phyloP scores from a whole-genome alignment of 2,888 invertebrate genomes.

The Dastarcus helophoroides region DNA sequence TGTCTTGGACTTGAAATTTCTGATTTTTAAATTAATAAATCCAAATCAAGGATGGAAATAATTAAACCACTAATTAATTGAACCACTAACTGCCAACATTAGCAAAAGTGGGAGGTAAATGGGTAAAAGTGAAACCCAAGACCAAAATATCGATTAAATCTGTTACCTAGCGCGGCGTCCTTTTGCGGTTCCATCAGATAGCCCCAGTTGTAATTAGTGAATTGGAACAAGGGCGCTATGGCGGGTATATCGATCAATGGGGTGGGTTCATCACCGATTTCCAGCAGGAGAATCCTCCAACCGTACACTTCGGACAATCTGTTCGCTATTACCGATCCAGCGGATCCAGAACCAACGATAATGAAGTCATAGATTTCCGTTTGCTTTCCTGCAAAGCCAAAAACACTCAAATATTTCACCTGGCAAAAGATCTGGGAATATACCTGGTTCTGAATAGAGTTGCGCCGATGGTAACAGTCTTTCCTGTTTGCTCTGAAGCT shows the following conservation, averaged over 20 bases:
- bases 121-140: conserved; percentile 5
- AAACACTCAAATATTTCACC: too few relatives aligned
- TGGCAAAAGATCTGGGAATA: too few relatives aligned
- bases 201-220: conserved; percentile 49
- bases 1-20: too few relatives aligned
- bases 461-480: too few relatives aligned
- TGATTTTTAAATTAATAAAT: too few relatives aligned
- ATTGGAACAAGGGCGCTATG: conserved; percentile 42
- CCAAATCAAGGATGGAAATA: too few relatives aligned
- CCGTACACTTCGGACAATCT: conserved; percentile 51
- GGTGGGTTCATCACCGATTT: conserved; percentile 48
- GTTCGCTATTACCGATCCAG: conserved; percentile 59
- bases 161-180: conserved; percentile 39
- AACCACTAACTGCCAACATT: not conserved
- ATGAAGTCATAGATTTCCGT: conserved; percentile 64
- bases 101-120: conserved; percentile 13
- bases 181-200: conserved; percentile 47
- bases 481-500: too few relatives aligned
- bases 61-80: conserved; percentile 4
- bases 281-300: conserved; percentile 52
- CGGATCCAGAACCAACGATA: conserved; percentile 57
- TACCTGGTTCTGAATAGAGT: too few relatives aligned
- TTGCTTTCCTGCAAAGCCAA: too few relatives aligned
- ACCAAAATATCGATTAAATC: not conserved
- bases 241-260: conserved; percentile 43